Evolutionary conservation across 64 coral and sea anemone species (phyloP).

Genomic region (Stichodactyla helianthus): DNA sequence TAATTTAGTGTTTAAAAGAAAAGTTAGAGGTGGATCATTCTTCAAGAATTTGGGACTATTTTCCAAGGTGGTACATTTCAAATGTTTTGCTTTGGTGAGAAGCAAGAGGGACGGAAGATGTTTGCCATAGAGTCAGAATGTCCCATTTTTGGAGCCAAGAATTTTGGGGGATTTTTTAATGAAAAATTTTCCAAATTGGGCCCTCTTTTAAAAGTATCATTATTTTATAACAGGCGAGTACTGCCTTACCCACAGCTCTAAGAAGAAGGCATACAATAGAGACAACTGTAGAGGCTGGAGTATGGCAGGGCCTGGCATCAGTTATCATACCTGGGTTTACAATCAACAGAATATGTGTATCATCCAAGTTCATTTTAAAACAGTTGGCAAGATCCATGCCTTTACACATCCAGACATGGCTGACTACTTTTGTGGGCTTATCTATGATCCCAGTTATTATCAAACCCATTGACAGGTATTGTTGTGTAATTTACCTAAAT

Average conservation of each 20-base stretch:
- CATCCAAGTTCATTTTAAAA: conserved; percentile 47
- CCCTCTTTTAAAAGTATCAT: not conserved
- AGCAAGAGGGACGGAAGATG: too few species aligned
- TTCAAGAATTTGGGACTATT: too few species aligned
- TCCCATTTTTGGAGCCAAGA: too few species aligned
- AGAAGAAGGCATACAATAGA: conserved; percentile 41
- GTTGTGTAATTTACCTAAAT: too few species aligned
- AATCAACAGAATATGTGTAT: conserved; percentile 89
- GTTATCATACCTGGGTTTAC: conserved; percentile 96
- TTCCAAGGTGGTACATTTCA: too few species aligned
- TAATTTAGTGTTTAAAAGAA: too few species aligned
- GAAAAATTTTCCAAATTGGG: too few species aligned
- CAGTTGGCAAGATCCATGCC: conserved; percentile 46
- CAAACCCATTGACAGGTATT: conserved; percentile 92
- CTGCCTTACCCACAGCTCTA: conserved; percentile 4
- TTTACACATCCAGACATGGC: conserved; percentile 53
- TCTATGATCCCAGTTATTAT: conserved; percentile 89
- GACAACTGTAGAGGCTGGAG: conserved; percentile 68
- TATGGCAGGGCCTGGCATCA: conserved; percentile 96
- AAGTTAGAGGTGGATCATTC: too few species aligned
- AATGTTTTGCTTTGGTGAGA: too few species aligned
- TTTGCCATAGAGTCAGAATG: too few species aligned
- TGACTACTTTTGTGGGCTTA: conserved; percentile 73
- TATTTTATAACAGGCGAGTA: not conserved
- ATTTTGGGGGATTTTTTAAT: too few species aligned